Conservation (phyloP, 2,888 invertebrate species). For the Pseudoips prasinana region DNA sequence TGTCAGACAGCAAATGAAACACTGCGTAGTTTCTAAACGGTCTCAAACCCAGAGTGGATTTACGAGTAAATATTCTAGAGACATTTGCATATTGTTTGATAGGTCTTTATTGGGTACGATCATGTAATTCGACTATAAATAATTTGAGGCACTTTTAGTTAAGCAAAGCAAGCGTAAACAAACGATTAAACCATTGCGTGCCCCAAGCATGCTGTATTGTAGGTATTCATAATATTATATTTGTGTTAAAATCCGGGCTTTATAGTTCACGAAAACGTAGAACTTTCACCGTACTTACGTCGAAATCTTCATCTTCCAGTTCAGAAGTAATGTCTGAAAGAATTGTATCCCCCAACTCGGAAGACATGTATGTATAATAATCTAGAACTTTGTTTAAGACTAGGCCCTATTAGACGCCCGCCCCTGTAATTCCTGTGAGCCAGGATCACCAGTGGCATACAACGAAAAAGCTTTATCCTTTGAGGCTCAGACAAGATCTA, state of each 20-base stretch:
- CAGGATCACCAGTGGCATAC: too few relatives aligned
- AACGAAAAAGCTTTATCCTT: too few relatives aligned
- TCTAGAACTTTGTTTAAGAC: too few relatives aligned
- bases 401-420: too few relatives aligned
- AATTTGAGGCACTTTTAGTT: slow-evolving; percentile 61
- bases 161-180: slow-evolving; percentile 71
- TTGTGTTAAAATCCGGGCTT: slow-evolving; percentile 33
- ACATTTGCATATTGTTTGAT: slow-evolving; percentile 72
- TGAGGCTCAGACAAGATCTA: too few relatives aligned
- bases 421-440: too few relatives aligned
- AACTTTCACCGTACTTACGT: slow-evolving; percentile 52
- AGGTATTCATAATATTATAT: slow-evolving; percentile 46
- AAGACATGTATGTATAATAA: slow-evolving; percentile 6
- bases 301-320: slow-evolving; percentile 40
- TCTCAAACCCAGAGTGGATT: slow-evolving; percentile 51
- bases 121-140: slow-evolving; percentile 75
- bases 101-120: slow-evolving; percentile 68
- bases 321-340: slow-evolving; percentile 25
- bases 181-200: slow-evolving; percentile 72
- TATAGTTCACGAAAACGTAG: slow-evolving; percentile 35
- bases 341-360: slow-evolving; percentile 24
- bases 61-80: slow-evolving; percentile 62
- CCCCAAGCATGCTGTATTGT: slow-evolving; percentile 41
- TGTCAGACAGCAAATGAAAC: slow-evolving; percentile 55
- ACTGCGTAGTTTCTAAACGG: slow-evolving; percentile 59